Percentiles rank a stretch among this genome's conserved stretches.
phyloP scores from a whole-genome alignment of 2,113 vertebrate genomes.

The Leptobrachium leishanense region DNA sequence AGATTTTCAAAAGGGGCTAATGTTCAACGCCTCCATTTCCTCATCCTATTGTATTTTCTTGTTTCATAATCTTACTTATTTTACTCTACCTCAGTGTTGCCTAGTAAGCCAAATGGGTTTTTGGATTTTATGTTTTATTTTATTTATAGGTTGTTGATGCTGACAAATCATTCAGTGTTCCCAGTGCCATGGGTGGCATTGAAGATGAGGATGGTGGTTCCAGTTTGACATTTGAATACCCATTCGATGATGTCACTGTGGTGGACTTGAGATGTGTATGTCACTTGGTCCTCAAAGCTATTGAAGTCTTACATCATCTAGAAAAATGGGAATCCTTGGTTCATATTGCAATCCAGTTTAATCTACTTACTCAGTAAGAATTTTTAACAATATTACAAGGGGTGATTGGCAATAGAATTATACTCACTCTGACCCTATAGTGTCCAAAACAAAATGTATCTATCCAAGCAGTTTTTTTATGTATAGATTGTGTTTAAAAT shows the following conservation, averaged over 20 bases:
- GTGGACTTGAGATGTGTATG: conserved; percentile 82
- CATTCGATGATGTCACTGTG: conserved; percentile 76
- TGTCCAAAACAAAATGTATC: too few relatives aligned
- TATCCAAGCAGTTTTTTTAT: too few relatives aligned
- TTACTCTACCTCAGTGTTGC: too few relatives aligned
- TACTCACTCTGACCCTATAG: too few relatives aligned
- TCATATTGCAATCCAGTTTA: conserved; percentile 84
- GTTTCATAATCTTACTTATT: too few relatives aligned
- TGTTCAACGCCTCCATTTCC: too few relatives aligned
- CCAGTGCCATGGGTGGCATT: conserved; percentile 78
- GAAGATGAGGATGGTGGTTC: conserved; percentile 73
- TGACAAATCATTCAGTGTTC: conserved; percentile 65
- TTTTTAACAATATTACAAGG: neutral
- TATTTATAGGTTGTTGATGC: conserved; percentile 63
- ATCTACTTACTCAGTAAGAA: conserved; percentile 77
- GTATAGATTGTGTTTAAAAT: too few relatives aligned
- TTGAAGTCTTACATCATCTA: conserved; percentile 79
- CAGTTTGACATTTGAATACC: conserved; percentile 70
- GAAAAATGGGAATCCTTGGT: conserved; percentile 86
- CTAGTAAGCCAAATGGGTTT: too few relatives aligned
- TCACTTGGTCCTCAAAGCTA: conserved; percentile 75
- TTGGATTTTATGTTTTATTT: neutral
- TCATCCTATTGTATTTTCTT: too few relatives aligned
- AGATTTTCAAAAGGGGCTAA: too few relatives aligned
- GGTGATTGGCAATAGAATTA: too few relatives aligned